Evolutionary conservation across 64 coral and sea anemone species (phyloP), one percentile per base, ranked within the genome.

Genomic region (Pocillopora verrucosa): DNA sequence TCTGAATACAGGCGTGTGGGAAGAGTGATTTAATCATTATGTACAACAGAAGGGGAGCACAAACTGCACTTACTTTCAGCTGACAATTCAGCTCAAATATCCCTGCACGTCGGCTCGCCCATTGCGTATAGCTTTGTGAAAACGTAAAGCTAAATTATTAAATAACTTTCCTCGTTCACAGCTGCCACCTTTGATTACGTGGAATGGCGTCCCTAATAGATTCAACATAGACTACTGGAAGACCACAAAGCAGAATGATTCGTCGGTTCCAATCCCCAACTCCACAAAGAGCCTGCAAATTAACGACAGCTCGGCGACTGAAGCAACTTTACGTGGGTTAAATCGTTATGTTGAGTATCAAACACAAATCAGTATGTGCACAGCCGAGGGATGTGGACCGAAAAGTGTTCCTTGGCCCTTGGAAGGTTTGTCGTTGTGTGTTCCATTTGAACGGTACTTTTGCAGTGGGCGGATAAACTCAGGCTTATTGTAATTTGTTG

Each of bases 281-380:
- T 57, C 64, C 15, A 56, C 38, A 15, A 85, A 20, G 65, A 26
- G n/a, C 6, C 13, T 85, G 37, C 82, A 85, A 25, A 72, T 72
- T 14, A 65, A 57, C 1, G 24, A 72, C 13, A 65, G 82, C 26
- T 72, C 20, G 0, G 82, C 62, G 6, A 85, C 20, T 3, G 17
- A 56, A 65, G 82, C 82, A 11, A 85, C 65, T 1, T 10, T 85
- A 13, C 11, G 13, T 72, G 65, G 64, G 10, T 72, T 85, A 57
- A 72, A 41, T 22, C 64, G 64, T 20, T 85, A 72, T 72, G 65
- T 5, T 19, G 64, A 72, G 10, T 85, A 85, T n/a, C 17, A 85
- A 25, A 72, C 62, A 24, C 36, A 85, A 30, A 85, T 85, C 41
- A 85, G 64, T 22, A 85, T 85, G 82, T 85, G 82, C 34, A 85